phyloP scores from a whole-genome alignment of 2,113 vertebrate species.

The Silurus glanis region DNA sequence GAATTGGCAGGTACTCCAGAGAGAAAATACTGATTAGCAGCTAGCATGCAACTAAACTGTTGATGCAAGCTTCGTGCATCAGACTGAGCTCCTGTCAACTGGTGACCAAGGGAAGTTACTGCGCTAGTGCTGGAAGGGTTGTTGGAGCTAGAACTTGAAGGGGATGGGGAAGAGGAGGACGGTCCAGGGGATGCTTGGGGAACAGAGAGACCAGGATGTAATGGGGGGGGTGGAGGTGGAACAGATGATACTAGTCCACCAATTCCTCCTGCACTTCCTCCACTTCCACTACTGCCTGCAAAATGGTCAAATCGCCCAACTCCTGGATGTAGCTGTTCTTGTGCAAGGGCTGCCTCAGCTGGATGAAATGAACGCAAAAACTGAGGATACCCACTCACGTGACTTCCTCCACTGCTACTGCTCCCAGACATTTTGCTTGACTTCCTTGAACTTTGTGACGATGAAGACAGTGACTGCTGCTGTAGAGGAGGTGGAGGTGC shows the following conservation, averaged over 20 bases:
- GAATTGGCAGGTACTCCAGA: slow-evolving; percentile 78
- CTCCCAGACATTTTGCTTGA: slow-evolving; percentile 76
- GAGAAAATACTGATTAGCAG: slow-evolving; percentile 81
- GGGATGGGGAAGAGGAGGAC: slow-evolving; percentile 75
- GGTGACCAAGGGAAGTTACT: slow-evolving; percentile 77
- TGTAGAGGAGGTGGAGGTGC: slow-evolving; percentile 79
- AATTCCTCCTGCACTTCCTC: slow-evolving; percentile 74
- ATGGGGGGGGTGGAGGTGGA: slow-evolving; percentile 77
- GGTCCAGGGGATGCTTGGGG: slow-evolving; percentile 76
- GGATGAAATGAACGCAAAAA: slow-evolving; percentile 80
- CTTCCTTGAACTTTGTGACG: slow-evolving; percentile 76
- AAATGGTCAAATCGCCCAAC: slow-evolving; percentile 80
- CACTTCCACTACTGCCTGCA: slow-evolving; percentile 73
- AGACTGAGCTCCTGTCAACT: slow-evolving; percentile 76
- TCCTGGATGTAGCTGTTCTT: slow-evolving; percentile 76
- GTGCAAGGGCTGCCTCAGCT: slow-evolving; percentile 77
- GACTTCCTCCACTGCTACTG: slow-evolving; percentile 71
- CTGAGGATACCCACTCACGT: slow-evolving; percentile 76
- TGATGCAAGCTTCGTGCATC: slow-evolving; percentile 80
- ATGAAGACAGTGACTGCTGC: slow-evolving; percentile 77
- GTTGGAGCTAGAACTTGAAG: slow-evolving; percentile 76
- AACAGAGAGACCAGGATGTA: slow-evolving; percentile 76
- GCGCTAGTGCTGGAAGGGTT: slow-evolving; percentile 76
- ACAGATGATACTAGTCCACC: slow-evolving; percentile 78
- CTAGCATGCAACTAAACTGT: slow-evolving; percentile 82